Evolutionary conservation across 1,140 invertebrate genomes (phyloP).

Genomic region (Harpegnathos saltator): DNA sequence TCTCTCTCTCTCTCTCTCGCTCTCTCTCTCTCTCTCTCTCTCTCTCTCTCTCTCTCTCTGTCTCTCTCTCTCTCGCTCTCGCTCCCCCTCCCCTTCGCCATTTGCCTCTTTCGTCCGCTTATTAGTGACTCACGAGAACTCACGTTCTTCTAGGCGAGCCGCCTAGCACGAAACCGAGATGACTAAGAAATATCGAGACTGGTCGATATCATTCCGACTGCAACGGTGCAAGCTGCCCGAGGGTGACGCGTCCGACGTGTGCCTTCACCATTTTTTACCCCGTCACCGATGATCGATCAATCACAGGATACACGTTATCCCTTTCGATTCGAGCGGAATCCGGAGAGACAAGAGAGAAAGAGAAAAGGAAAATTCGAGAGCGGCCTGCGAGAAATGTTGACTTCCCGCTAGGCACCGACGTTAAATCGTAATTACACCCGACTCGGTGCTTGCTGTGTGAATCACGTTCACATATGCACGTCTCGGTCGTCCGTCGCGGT

Average conservation of each 20-base stretch:
- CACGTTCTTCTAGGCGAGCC: background rate
- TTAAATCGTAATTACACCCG: conserved; percentile 35
- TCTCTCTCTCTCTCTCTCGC: conserved; percentile 1
- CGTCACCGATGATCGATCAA: conserved; percentile 45
- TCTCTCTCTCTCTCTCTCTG: conserved; percentile 1
- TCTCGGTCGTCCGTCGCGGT: background rate
- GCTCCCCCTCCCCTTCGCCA: no score
- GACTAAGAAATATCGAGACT: conserved; percentile 66
- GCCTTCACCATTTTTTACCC: conserved; percentile 19
- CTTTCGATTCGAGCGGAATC: background rate
- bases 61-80: no score
- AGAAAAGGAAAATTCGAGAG: background rate
- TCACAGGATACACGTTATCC: conserved; percentile 17
- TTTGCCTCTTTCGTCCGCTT: background rate
- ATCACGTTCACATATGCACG: background rate
- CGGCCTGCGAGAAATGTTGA: background rate
- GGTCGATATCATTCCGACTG: conserved; percentile 67
- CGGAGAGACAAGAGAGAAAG: no score
- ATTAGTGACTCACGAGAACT: conserved; percentile 67
- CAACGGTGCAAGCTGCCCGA: conserved; percentile 18
- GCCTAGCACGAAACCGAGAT: conserved; percentile 50
- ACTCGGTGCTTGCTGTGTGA: background rate
- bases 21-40: conserved; percentile 2
- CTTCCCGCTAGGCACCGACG: conserved; percentile 1
- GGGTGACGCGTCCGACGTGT: conserved; percentile 19